These are phyloP conservation scores for Fringilla coelebs DNA, from an alignment of 2,797 vertebrate genomes.

Conservation along the genomic window DNA sequence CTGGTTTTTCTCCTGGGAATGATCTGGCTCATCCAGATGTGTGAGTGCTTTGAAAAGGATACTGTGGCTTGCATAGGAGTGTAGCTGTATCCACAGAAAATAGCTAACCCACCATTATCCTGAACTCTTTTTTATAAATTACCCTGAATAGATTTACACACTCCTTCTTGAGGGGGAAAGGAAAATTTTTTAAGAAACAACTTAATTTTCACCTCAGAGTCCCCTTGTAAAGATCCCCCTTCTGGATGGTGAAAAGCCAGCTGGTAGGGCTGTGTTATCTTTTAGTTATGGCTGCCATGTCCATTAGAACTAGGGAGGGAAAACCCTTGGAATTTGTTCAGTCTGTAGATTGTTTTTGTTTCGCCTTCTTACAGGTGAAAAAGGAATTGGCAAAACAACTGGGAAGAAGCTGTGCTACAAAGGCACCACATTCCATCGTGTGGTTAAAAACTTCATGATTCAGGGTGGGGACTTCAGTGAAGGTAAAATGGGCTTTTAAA, in stretches of 20 bases:
- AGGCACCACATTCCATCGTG: constrained; percentile 98
- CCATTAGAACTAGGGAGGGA: neutral
- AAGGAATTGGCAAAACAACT: constrained; percentile 92
- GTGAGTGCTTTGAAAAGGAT: neutral
- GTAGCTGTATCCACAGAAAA: neutral
- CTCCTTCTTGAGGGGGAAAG: rapidly evolving
- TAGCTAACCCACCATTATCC: neutral
- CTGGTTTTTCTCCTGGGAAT: neutral
- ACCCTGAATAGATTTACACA: neutral
- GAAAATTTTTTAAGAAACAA: neutral
- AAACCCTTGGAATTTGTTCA: neutral
- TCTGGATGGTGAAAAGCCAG: neutral
- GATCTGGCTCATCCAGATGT: neutral
- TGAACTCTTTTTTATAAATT: neutral
- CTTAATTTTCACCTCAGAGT: neutral
- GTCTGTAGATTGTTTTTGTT: neutral
- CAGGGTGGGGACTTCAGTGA: constrained; percentile 99
- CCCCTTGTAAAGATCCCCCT: neutral
- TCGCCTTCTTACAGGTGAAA: constrained; percentile 83
- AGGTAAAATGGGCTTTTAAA: constrained; percentile 76
- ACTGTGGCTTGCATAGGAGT: neutral
- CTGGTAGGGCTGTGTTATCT: neutral
- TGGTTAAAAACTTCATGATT: constrained; percentile 99
- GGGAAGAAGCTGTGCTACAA: constrained; percentile 97
- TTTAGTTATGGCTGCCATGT: neutral